A percentile compares a stretch with the other conserved stretches of the same genome.
phyloP scores from a whole-genome alignment of 2,888 invertebrate genomes.

The Phrixothrix hirtus region DNA sequence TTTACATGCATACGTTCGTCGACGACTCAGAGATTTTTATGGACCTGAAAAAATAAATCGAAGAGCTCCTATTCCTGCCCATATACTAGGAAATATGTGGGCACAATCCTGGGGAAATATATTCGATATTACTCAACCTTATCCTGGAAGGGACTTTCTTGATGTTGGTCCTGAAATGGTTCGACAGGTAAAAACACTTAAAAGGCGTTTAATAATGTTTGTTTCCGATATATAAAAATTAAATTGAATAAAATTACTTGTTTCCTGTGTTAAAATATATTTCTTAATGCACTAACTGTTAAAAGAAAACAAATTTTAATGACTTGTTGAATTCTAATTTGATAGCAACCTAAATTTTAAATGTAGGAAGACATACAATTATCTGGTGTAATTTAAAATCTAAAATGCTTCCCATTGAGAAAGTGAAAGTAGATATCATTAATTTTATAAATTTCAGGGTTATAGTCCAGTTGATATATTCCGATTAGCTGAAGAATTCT shows the following conservation, averaged over 20 bases:
- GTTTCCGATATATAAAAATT: too few relatives aligned
- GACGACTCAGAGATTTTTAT: conserved; percentile 79
- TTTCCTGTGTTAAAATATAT: too few relatives aligned
- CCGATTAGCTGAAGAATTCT: conserved; percentile 88
- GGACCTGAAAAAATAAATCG: conserved; percentile 80
- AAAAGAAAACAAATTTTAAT: too few relatives aligned
- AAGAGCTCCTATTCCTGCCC: conserved; percentile 82
- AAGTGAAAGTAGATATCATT: conserved; percentile 4
- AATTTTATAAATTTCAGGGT: conserved; percentile 61
- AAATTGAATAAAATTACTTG: too few relatives aligned
- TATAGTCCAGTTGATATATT: conserved; percentile 84
- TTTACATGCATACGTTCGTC: conserved; percentile 86
- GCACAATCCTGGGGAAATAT: conserved; percentile 86
- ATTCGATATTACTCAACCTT: conserved; percentile 79
- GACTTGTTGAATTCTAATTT: too few relatives aligned
- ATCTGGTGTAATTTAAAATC: too few relatives aligned
- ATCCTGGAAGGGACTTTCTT: conserved; percentile 74
- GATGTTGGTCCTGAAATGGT: conserved; percentile 85
- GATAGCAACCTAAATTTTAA: too few relatives aligned
- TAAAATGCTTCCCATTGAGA: not conserved
- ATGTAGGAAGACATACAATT: too few relatives aligned
- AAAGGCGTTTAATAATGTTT: too few relatives aligned
- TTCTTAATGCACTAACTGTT: too few relatives aligned
- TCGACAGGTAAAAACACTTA: conserved; percentile 72
- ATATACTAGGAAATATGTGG: conserved; percentile 90